These are phyloP conservation scores for Platyrinchus mystaceus DNA, from an alignment of 2,797 vertebrate species.

Conservation along the genomic window DNA sequence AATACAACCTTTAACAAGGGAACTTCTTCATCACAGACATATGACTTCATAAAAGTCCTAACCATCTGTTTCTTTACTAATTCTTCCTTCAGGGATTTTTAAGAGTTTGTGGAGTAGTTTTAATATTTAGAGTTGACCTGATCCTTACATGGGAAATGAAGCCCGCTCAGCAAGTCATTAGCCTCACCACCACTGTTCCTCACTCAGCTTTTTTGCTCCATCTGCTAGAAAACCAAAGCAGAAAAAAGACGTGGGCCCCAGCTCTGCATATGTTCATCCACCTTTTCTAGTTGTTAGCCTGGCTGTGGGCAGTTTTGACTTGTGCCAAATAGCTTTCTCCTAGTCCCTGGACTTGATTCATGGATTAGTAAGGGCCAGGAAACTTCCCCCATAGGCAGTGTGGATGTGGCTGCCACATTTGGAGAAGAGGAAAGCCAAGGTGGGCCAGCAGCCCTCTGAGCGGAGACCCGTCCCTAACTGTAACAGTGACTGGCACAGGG, in stretches of 20 bases:
- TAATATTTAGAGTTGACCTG: background rate
- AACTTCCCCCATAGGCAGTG: background rate
- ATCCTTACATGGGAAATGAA: background rate
- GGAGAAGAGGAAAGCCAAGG: background rate
- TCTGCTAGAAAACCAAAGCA: background rate
- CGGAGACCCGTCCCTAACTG: background rate
- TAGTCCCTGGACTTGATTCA: background rate
- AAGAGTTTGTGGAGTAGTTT: background rate
- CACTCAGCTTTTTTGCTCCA: background rate
- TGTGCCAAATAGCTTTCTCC: background rate
- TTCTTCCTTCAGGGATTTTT: background rate
- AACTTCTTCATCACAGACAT: background rate
- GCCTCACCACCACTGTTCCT: background rate
- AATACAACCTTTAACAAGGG: background rate
- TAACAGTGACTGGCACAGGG: background rate
- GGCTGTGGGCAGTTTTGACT: background rate
- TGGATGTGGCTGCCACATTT: background rate
- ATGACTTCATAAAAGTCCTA: background rate
- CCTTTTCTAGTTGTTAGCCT: background rate
- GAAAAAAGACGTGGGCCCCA: background rate
- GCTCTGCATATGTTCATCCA: background rate
- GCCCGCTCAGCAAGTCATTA: background rate
- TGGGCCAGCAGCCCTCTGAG: background rate
- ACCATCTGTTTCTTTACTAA: background rate
- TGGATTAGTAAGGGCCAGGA: background rate